phyloP scores from a whole-genome alignment of 2,888 invertebrate genomes.

The Andrena chrysosceles region DNA sequence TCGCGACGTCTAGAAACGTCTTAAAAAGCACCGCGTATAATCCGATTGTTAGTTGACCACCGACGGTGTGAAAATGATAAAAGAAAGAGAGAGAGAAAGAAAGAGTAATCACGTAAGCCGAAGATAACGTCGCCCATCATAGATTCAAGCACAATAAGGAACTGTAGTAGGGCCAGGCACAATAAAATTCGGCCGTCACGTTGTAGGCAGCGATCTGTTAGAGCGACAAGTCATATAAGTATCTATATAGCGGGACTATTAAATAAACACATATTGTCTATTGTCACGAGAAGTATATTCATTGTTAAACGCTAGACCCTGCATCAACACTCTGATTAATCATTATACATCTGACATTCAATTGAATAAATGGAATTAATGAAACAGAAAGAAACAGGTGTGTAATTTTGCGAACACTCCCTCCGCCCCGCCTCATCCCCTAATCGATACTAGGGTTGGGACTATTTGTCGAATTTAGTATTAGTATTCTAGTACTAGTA shows the following conservation, averaged over 20 bases:
- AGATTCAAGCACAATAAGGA: conserved; percentile 84
- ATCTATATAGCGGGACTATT: conserved; percentile 83
- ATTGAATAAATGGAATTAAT: conserved; percentile 53
- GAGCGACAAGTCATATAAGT: conserved; percentile 82
- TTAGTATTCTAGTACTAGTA: too few species aligned
- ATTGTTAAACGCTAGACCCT: conserved; percentile 68
- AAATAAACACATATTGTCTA: conserved; percentile 85
- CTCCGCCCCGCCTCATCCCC: too few species aligned
- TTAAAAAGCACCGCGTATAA: conserved; percentile 70
- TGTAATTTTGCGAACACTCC: too few species aligned
- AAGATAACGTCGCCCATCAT: conserved; percentile 75
- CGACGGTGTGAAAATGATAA: conserved; percentile 57
- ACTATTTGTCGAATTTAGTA: too few species aligned
- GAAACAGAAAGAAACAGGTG: too few species aligned
- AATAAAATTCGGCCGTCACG: conserved; percentile 84
- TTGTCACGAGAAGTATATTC: conserved; percentile 78
- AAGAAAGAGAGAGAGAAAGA: background rate
- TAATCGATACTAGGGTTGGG: too few species aligned
- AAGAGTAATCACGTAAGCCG: conserved; percentile 57
- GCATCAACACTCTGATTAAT: conserved; percentile 44
- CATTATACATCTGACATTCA: conserved; percentile 47
- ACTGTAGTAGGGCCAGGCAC: conserved; percentile 84
- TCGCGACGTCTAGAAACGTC: conserved; percentile 48
- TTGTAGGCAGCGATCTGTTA: conserved; percentile 84
- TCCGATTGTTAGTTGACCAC: conserved; percentile 71